Base-by-base conservation (phyloP, 1,140 invertebrate genomes). In the Aphaenogaster ashmeadi region DNA sequence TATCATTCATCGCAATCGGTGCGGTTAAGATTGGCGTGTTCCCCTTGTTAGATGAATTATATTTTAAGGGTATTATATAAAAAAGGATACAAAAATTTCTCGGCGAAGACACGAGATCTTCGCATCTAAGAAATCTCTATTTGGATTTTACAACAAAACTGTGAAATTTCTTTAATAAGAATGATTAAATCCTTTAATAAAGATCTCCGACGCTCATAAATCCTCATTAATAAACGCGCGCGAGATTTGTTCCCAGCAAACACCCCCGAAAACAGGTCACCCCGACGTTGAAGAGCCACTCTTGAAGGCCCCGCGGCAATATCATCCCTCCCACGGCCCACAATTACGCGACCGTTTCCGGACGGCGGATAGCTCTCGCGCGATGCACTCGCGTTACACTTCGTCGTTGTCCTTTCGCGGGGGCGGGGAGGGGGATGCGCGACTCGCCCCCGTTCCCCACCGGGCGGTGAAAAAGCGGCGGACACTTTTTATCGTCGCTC, bases 401-500 rank as follows among this genome's bases (percentile, higher is more conserved):
- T 81, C 79, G 21, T 81, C 69, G 80, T 75, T 60, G 18, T 75
- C 56, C 69, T 75, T 36, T 62, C 80, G 8, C 11, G 27, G 47
- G 38, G 38, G 15, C 3, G 44, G 2, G n/a, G n/a, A 8, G 9
- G 21, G 52, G 15, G 2, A 27, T 27, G 27, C 27, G 38, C 7
- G 11, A 15, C 69, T 38, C 41, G 89, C 67, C 66, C 5, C 56
- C 38, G 18, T 38, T 58, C 75, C 60, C 64, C 41, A 52, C 77
- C 66, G 86, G 85, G 88, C 90, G 92, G 88, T 94, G 93, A 94
- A 94, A 94, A 94, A 94, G 93, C 89, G 93, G 56, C 69, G 91
- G 84, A 91, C 90, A 91, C 90, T 94, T 94, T 94, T 94, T 94
- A 94, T 94, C 92, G 91, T 84, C 74, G 69, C 66, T 87, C 83